Percentiles rank a stretch among this genome's conserved stretches.
Conservation (phyloP, 1,140 invertebrate species). For the Meloidogyne hapla region DNA sequence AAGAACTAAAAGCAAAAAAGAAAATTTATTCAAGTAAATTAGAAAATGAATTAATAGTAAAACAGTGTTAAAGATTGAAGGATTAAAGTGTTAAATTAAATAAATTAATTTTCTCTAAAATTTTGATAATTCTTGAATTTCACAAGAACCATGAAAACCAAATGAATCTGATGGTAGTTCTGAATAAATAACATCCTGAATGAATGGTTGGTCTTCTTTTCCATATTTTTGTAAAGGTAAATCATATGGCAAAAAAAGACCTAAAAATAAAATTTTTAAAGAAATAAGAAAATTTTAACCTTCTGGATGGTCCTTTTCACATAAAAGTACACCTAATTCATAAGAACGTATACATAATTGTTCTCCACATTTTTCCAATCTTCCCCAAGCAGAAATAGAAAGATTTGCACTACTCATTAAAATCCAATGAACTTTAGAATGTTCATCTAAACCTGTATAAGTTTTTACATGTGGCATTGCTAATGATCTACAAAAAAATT, state of each 20-base stretch:
- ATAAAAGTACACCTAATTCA: conserved; percentile 34
- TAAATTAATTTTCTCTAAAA: neutral
- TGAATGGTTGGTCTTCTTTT: conserved; percentile 29
- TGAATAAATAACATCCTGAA: conserved; percentile 17
- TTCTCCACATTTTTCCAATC: conserved; percentile 29
- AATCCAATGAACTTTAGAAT: conserved; percentile 31
- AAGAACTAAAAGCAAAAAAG: too few species aligned
- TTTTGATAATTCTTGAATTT: neutral
- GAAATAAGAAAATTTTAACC: neutral
- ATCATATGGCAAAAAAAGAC: conserved; percentile 29
- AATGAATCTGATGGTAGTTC: neutral
- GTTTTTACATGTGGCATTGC: conserved; percentile 37
- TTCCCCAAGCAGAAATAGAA: conserved; percentile 36
- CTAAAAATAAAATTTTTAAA: neutral
- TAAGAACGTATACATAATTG: conserved; percentile 31
- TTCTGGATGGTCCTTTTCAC: conserved; percentile 26
- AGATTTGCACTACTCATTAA: conserved; percentile 35
- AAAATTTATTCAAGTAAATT: too few species aligned
- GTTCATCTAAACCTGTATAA: conserved; percentile 27
- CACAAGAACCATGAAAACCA: conserved; percentile 19
- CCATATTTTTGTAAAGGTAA: conserved; percentile 34
- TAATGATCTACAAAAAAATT: conserved; percentile 6
- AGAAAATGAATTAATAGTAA: too few species aligned
- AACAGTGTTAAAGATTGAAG: too few species aligned
- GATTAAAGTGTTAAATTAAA: too few species aligned